Percentiles rank a stretch among this genome's conserved stretches.
Conservation (phyloP, 2,888 invertebrate genomes). For the Lasius fuliginosus region DNA sequence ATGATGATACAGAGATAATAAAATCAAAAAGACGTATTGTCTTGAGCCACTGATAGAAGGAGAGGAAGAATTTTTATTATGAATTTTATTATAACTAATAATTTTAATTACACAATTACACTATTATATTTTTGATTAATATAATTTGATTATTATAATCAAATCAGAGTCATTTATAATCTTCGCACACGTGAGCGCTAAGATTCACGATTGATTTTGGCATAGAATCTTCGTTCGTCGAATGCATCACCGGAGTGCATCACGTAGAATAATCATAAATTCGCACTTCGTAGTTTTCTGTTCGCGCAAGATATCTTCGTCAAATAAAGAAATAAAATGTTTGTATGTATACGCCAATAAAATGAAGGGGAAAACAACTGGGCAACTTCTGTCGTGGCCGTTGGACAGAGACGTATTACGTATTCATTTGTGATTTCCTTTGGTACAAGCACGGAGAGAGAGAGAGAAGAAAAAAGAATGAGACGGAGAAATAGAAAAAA, state of each 20-base stretch:
- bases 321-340: conserved; percentile 5
- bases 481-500: not conserved
- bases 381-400: conserved; percentile 37
- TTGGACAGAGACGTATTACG: conserved; percentile 75
- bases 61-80: not conserved
- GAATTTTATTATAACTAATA: not conserved
- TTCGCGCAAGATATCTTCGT: not conserved
- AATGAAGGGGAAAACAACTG: conserved; percentile 61
- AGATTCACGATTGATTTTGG: not conserved
- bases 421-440: conserved; percentile 84
- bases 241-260: not conserved
- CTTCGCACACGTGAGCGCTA: not conserved
- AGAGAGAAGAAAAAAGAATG: conserved; percentile 31
- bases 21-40: not conserved
- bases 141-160: not conserved
- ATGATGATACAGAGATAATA: not conserved
- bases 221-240: not conserved
- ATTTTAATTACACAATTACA: not conserved
- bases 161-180: not conserved
- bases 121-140: not conserved
- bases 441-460: conserved; percentile 47
- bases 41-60: not conserved
- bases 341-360: conserved; percentile 22
- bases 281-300: not conserved
- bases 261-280: not conserved